Base-by-base conservation (phyloP, 2,888 invertebrate genomes). In the Athrips mouffetella region DNA sequence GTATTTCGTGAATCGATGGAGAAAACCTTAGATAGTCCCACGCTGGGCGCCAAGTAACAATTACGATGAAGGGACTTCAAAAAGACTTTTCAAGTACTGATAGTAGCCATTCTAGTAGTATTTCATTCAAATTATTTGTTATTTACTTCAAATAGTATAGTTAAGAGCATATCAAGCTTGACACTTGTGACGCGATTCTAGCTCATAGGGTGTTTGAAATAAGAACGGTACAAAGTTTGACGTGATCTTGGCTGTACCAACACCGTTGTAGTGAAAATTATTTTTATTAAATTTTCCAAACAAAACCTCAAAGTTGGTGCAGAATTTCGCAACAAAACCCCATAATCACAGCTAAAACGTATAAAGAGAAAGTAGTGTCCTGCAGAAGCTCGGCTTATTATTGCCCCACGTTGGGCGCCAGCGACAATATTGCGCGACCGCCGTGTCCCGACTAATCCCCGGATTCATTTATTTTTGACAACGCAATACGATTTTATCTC, bases 391-490 rank as follows among this genome's bases (percentile, higher is more conserved):
- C 72, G 71, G 84, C 80, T 85, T 84, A 85, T 73, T 68, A 65
- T 59, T 37, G 21, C 29, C 82, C 81, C 78, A 71, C 75, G 76
- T 64, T 70, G 80, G 80, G 76, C 79, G 80, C 77, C 78, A 70
- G 63, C 68, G 72, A 78, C 82, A 87, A 85, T 88, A 87, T 86
- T 84, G 85, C 82, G 75, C 73, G 70, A 67, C 74, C 75, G 73
- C 77, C 79, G 80, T 81, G 81, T 80, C 81, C 76, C 76, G 71
- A 78, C 86, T 88, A 88, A 88, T 88, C 88, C 86, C 73, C 65
- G 83, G 86, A 87, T 88, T 88, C 87, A 88, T 88, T 88, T 88
- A 88, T 88, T 88, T 88, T 88, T 88, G 88, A 88, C 88, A 87
- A 87, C 88, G 87, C 88, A 84, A 88, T 86, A 85, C 86, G 87